phyloP scores from a whole-genome alignment of 2,113 vertebrate species.

The Salvelinus namaycush region DNA sequence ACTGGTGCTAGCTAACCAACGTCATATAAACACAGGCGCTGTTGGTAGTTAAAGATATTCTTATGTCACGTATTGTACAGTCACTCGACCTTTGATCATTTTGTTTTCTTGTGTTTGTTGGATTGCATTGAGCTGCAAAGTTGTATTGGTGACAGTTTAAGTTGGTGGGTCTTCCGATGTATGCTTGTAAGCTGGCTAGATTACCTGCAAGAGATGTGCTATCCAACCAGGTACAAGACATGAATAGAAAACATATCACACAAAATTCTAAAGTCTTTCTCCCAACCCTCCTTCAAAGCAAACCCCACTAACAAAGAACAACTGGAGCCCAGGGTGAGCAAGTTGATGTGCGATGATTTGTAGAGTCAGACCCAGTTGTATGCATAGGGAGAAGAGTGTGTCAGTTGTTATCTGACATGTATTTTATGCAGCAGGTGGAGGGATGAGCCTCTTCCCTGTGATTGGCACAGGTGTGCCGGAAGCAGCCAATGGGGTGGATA shows the following conservation, averaged over 20 bases:
- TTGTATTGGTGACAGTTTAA: too few relatives aligned
- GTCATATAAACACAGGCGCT: not conserved
- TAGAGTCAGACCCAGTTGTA: too few relatives aligned
- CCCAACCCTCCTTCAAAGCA: too few relatives aligned
- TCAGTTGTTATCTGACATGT: constrained; percentile 1
- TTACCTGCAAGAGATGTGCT: too few relatives aligned
- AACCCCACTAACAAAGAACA: too few relatives aligned
- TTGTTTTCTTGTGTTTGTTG: not conserved
- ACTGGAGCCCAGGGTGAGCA: too few relatives aligned
- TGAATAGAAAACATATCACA: too few relatives aligned
- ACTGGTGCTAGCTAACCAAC: not conserved
- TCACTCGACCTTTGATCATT: not conserved
- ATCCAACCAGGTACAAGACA: too few relatives aligned
- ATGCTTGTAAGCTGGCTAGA: not conserved
- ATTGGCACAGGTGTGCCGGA: constrained; percentile 71
- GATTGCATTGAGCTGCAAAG: not conserved
- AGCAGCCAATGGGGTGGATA: constrained; percentile 66
- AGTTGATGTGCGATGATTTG: too few relatives aligned
- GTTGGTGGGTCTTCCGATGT: not conserved
- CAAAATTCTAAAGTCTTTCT: too few relatives aligned
- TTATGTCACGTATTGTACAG: not conserved
- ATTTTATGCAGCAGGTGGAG: constrained; percentile 68
- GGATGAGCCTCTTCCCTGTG: constrained; percentile 79
- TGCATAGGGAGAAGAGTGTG: not conserved
- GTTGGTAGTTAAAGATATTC: not conserved